Evolutionary conservation across 2,113 vertebrate genomes (phyloP), one percentile per base, ranked within the genome.

Genomic region (Macquaria ambigua): DNA sequence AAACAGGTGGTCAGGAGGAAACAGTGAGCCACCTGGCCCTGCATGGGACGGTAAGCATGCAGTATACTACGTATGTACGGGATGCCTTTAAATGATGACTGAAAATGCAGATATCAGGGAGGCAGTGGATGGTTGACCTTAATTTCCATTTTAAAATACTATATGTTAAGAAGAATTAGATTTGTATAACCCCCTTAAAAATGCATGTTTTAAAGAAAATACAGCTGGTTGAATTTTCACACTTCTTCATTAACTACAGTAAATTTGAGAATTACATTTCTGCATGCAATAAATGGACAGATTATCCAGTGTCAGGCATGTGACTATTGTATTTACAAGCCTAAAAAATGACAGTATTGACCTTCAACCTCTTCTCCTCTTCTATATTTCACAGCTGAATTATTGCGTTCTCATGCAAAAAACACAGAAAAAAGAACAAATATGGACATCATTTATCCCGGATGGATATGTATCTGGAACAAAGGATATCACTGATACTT

Each of bases 1-100:
- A 96, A 97, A 6, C 97, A 98, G 64, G 95, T 97, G 74, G 98
- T 99, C 46, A 89, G 91, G 68, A 96, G 96, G 92, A 97, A 96
- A 87, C 94, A 88, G 62, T 97, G 95, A 97, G 25, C 37, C 63
- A 39, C 14, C 23, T 37, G 59, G 50, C 20, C 21, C 81, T 39
- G 52, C 74, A 55, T 74, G 67, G 55, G 82, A 90, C 2, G 81
- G 92, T 91, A 81, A 91, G 87, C 10, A 8, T 46, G 23, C 3
- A 16, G 53, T 28, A 37, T 4, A 28, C 20, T 66, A 8, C 4
- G 1, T 11, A 6, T 64, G 12, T 34, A 18, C 5, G 2, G 18
- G n/a, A 66, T 39, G 21, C 11, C 20, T 53, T 31, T 10, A 21
- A 46, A 61, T 25, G 0, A 23, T 52, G 9, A 50, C 21, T 41